Evolutionary conservation across 2,888 invertebrate genomes (phyloP).

Genomic region (Melipona bicolor): DNA sequence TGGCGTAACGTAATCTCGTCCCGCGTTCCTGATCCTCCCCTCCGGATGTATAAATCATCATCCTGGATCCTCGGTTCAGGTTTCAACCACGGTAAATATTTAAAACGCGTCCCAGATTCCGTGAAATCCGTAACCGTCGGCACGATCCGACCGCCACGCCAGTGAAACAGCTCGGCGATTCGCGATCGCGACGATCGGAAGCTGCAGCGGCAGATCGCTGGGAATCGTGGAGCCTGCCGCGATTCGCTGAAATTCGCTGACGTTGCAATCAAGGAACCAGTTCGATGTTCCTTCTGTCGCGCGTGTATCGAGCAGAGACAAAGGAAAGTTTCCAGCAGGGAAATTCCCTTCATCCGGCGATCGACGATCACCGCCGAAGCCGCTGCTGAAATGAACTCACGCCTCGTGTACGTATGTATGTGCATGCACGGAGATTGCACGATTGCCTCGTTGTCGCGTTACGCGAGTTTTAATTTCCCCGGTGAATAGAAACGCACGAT

Average conservation of each 20-base stretch:
- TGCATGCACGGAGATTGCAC: not conserved
- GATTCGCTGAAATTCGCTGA: conserved; percentile 12
- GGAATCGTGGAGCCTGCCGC: not conserved
- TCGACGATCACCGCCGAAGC: not conserved
- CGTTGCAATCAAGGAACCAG: conserved; percentile 16
- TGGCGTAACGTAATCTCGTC: not conserved
- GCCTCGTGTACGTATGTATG: too few species aligned
- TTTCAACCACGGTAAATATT: conserved; percentile 54
- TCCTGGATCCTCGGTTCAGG: conserved; percentile 25
- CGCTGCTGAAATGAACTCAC: not conserved
- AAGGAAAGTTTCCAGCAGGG: conserved; percentile 7
- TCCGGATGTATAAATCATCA: conserved; percentile 57
- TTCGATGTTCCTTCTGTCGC: not conserved
- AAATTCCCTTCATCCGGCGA: not conserved
- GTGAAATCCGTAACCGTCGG: conserved; percentile 23
- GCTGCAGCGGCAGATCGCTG: not conserved
- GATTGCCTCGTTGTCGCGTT: not conserved
- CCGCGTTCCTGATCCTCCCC: conserved; percentile 1
- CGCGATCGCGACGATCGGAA: not conserved
- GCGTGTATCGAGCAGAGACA: conserved; percentile 1
- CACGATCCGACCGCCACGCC: not conserved
- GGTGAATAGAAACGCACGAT: not conserved
- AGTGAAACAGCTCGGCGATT: not conserved
- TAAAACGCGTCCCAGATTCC: conserved; percentile 56
- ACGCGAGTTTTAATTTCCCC: conserved; percentile 30